These are phyloP conservation scores for Paguma larvata DNA, from an alignment of 2,797 vertebrate genomes.

Conservation along the genomic window DNA sequence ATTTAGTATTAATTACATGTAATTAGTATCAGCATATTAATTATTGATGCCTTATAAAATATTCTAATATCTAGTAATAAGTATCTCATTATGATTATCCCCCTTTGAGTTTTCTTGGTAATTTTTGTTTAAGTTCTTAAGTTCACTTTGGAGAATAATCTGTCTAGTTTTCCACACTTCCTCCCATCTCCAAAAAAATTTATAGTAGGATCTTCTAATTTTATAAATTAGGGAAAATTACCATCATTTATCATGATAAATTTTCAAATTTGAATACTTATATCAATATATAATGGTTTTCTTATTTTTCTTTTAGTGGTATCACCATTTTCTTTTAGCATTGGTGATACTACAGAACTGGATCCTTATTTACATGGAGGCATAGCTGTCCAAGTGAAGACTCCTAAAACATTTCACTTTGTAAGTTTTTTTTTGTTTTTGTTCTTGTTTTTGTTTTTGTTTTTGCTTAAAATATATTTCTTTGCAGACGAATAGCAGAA, in stretches of 20 bases:
- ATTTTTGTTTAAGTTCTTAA: conserved; percentile 38
- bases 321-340: conserved; percentile 96
- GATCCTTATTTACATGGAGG: conserved; percentile 96
- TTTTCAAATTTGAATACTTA: conserved; percentile 7
- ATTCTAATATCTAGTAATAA: conserved; percentile 40
- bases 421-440: conserved; percentile 89
- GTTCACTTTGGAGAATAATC: neutral
- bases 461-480: conserved; percentile 1
- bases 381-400: conserved; percentile 96
- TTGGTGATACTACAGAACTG: conserved; percentile 95
- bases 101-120: neutral
- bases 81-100: neutral
- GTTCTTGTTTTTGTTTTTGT: neutral
- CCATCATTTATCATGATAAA: neutral
- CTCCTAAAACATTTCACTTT: conserved; percentile 93
- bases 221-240: conserved; percentile 1
- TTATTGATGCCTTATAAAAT: neutral
- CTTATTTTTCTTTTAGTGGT: conserved; percentile 90
- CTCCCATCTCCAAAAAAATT: neutral
- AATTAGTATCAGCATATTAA: neutral
- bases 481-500: conserved; percentile 2
- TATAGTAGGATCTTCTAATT: conserved; percentile 4
- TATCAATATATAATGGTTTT: neutral
- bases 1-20: neutral
- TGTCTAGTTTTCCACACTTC: neutral